Conservation (phyloP, 1,140 invertebrate genomes). For the Potamilus streckersoni region DNA sequence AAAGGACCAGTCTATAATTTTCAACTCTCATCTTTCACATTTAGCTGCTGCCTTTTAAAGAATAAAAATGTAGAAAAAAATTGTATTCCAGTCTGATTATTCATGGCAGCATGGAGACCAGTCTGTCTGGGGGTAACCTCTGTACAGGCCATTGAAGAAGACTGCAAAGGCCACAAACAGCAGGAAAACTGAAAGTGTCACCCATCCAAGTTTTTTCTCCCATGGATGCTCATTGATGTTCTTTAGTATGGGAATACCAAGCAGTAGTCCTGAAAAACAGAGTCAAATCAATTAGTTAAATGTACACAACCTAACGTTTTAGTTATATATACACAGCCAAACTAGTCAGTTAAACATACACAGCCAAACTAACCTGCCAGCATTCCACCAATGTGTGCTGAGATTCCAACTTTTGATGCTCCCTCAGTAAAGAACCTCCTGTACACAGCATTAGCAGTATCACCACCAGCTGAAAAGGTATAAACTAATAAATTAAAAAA, state of each 20-base stretch:
- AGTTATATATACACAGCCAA: too few species aligned
- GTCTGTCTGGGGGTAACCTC: constrained; percentile 60
- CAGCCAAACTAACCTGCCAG: constrained; percentile 47
- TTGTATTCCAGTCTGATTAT: not conserved
- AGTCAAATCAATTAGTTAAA: too few species aligned
- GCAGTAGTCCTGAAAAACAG: constrained; percentile 56
- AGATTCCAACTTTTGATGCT: constrained; percentile 55
- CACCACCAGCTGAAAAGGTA: constrained; percentile 47
- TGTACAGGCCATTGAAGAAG: constrained; percentile 62
- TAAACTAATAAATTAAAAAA: too few species aligned
- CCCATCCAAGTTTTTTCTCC: constrained; percentile 64
- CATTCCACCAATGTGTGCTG: constrained; percentile 63
- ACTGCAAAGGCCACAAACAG: constrained; percentile 55
- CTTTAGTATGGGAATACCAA: constrained; percentile 63
- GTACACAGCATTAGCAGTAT: constrained; percentile 61
- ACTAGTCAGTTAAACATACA: too few species aligned
- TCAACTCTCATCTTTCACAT: too few species aligned
- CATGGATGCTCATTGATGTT: constrained; percentile 63
- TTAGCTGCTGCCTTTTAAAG: too few species aligned
- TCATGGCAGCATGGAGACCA: constrained; percentile 42
- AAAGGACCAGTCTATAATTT: too few species aligned
- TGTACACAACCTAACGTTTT: too few species aligned
- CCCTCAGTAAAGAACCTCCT: constrained; percentile 48
- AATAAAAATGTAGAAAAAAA: too few species aligned
- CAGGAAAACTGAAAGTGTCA: constrained; percentile 60